Base-by-base conservation (phyloP, 2,113 vertebrate genomes). In the Myrmecobius fasciatus region DNA sequence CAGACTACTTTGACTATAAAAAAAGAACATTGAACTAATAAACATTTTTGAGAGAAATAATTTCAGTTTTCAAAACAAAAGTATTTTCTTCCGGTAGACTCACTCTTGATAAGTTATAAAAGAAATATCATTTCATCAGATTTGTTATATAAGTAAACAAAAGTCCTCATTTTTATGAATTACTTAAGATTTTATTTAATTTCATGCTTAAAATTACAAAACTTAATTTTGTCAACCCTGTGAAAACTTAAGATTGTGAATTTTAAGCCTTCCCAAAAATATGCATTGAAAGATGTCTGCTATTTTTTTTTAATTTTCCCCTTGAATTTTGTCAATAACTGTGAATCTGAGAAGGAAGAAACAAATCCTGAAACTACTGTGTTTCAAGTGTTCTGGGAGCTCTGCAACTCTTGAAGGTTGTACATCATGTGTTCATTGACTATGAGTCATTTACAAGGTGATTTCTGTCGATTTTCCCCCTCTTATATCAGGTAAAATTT, bases 281-380 rank as follows among this genome's bases (percentile, higher is more conserved):
- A 22, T 25, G 48, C 94, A 25, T 96, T 93, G 56, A 95, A 48
- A 97, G 89, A 92, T 95, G 96, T 94, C 89, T 96, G 93, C 60
- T 97, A 92, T 96, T 94, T 49, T 56, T 51, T 49, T 49, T 49
- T 49, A 8, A 51, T 51, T 51, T 93, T 60, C 60, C 93, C 95
- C 95, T 93, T 91, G 91, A 95, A 95, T 92, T 91, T 97, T 96
- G 92, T 67, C 96, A 97, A 92, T 88, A 93, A 97, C 97, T 98
- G 97, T 98, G 97, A 98, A 97, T 93, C 94, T 96, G n/a, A 97
- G 95, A 96, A 91, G 94, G 94, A 97, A 95, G 52, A 96, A 95
- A 94, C 28, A 88, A 97, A 96, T 96, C 95, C 98, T 97, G 96
- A 98, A 49, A 96, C 97, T 97, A 93, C 97, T 97, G 96, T 96